A percentile compares a stretch with the other conserved stretches of the same genome.
phyloP scores from a whole-genome alignment of 2,113 vertebrate species.

The Labeo catla region DNA sequence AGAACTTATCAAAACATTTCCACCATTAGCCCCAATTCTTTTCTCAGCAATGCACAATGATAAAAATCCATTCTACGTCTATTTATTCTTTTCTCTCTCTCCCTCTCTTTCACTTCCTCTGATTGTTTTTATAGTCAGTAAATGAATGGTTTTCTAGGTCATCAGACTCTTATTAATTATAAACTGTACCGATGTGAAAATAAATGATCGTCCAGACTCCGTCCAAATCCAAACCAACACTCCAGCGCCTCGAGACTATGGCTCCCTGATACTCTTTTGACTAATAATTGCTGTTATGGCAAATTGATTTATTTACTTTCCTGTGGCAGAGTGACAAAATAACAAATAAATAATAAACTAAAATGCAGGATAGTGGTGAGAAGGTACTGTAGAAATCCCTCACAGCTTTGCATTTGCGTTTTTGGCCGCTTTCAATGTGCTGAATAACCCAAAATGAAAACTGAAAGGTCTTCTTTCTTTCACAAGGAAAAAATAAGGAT shows the following conservation, averaged over 20 bases:
- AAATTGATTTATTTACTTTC: constrained; percentile 60
- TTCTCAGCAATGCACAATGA: constrained; percentile 8
- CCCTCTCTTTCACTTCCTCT: background rate
- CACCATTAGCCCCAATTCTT: constrained; percentile 15
- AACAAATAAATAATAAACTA: constrained; percentile 59
- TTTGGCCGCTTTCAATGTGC: constrained; percentile 61
- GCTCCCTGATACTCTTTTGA: background rate
- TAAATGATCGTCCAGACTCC: constrained; percentile 26
- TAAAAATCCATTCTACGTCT: background rate
- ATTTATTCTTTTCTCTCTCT: background rate
- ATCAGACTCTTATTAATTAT: constrained; percentile 38
- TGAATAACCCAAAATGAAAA: constrained; percentile 56
- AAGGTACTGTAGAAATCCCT: background rate
- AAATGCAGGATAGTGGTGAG: background rate
- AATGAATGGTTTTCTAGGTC: background rate
- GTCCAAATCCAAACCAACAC: constrained; percentile 45
- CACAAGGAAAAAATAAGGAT: constrained; percentile 36
- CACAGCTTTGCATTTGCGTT: background rate
- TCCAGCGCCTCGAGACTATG: constrained; percentile 47
- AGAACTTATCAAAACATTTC: constrained; percentile 33
- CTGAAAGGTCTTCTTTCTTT: constrained; percentile 45
- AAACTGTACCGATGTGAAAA: constrained; percentile 1
- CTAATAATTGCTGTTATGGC: constrained; percentile 54
- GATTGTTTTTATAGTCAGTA: background rate
- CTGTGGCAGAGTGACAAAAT: constrained; percentile 48